These are phyloP conservation scores for Vipera ursinii DNA, from an alignment of 2,797 vertebrate genomes.

Conservation along the genomic window DNA sequence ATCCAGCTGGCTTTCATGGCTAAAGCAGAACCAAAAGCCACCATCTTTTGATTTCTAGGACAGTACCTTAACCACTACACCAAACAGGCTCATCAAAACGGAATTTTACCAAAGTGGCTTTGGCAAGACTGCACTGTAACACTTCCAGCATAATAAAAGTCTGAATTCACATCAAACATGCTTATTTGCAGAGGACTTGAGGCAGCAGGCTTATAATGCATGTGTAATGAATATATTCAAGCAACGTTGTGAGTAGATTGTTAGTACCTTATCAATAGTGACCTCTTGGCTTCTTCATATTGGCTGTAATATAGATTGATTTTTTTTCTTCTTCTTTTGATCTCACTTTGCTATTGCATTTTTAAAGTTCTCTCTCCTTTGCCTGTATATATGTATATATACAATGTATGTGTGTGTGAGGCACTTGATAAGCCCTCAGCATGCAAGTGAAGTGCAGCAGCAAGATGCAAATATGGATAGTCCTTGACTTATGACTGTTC, in stretches of 20 bases:
- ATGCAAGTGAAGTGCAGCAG: constrained; percentile 19
- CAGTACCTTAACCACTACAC: not conserved
- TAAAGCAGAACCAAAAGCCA: not conserved
- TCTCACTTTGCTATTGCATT: not conserved
- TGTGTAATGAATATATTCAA: constrained; percentile 3
- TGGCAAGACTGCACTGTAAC: not conserved
- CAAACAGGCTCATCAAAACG: not conserved
- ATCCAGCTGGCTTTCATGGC: not conserved
- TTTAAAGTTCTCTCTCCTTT: constrained; percentile 7
- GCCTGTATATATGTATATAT: not conserved
- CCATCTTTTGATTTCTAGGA: not conserved
- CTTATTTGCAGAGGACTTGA: not conserved
- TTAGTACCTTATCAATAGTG: not conserved
- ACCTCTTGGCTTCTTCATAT: not conserved
- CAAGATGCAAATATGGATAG: constrained; percentile 4
- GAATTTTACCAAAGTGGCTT: not conserved
- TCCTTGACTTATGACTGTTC: not conserved
- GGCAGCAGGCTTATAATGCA: not conserved
- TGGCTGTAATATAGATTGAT: not conserved
- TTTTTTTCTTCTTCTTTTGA: not conserved
- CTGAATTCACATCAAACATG: not conserved
- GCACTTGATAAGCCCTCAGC: not conserved
- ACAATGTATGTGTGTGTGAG: not conserved
- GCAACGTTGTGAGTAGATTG: not conserved
- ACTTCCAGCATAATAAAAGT: not conserved